phyloP scores from a whole-genome alignment of 2,113 vertebrate species.

The Ciconia maguari region DNA sequence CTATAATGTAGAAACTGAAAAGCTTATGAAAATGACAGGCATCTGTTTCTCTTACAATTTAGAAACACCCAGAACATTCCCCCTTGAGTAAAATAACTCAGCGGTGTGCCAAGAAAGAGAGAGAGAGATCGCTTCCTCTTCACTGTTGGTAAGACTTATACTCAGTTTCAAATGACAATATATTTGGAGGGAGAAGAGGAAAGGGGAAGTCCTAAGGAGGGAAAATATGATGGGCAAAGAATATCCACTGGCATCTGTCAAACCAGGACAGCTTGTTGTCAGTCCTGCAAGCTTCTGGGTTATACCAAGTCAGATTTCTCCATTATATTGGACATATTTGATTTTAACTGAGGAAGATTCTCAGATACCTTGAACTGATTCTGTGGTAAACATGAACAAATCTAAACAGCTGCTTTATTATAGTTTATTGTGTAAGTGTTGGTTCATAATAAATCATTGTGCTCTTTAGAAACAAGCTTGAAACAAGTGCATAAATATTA shows the following conservation, averaged over 20 bases:
- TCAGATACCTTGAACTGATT: not conserved
- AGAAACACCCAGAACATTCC: not conserved
- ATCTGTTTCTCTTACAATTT: not conserved
- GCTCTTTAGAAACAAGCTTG: conserved; percentile 45
- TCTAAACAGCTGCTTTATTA: conserved; percentile 21
- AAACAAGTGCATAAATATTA: conserved; percentile 61
- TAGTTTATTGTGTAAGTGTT: conserved; percentile 29
- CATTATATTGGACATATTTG: not conserved
- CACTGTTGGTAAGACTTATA: not conserved
- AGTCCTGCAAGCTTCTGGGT: not conserved
- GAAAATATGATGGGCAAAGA: not conserved
- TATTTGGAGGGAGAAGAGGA: not conserved
- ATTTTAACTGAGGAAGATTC: not conserved
- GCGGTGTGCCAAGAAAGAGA: not conserved
- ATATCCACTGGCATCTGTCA: not conserved
- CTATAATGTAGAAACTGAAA: not conserved
- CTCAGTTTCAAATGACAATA: not conserved
- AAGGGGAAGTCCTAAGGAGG: not conserved
- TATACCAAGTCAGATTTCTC: not conserved
- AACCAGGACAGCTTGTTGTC: not conserved
- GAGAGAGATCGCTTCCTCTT: not conserved
- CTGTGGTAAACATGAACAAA: conserved; percentile 11
- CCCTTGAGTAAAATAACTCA: not conserved
- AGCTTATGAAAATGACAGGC: not conserved
- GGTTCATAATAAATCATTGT: conserved; percentile 53